These are phyloP conservation scores for Hydrozoanthus tunicans DNA, from an alignment of 64 coral and sea anemone genomes.

Conservation along the genomic window DNA sequence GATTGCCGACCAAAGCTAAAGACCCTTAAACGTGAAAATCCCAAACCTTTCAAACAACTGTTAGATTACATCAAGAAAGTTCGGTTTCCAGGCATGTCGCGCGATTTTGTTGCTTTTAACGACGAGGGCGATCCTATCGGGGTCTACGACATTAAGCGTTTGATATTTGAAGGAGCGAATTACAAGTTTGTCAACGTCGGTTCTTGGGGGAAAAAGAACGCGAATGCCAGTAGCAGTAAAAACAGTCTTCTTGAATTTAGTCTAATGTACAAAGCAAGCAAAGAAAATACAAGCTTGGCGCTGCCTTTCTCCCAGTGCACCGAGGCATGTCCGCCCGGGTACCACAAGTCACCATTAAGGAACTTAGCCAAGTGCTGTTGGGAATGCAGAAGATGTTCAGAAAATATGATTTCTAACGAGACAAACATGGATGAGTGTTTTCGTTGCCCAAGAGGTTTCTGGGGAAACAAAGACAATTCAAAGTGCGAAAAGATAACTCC, in stretches of 20 bases:
- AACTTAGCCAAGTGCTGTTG: slow-evolving; percentile 77
- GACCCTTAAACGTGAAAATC: slow-evolving; percentile 16
- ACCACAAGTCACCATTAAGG: slow-evolving; percentile 60
- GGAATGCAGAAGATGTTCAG: slow-evolving; percentile 65
- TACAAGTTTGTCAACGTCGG: slow-evolving; percentile 64
- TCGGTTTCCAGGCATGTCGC: slow-evolving; percentile 72
- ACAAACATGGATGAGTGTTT: slow-evolving; percentile 69
- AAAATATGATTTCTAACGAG: slow-evolving; percentile 54
- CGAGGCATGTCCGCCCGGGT: slow-evolving; percentile 57
- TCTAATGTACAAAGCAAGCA: not conserved
- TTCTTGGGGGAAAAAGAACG: slow-evolving; percentile 53
- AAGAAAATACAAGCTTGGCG: not conserved
- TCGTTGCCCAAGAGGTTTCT: slow-evolving; percentile 67
- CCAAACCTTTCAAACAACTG: slow-evolving; percentile 37
- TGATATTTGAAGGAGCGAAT: slow-evolving; percentile 64
- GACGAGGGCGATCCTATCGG: slow-evolving; percentile 75
- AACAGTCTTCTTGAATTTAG: not conserved
- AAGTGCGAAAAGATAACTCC: slow-evolving; percentile 72
- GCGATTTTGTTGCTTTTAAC: slow-evolving; percentile 65
- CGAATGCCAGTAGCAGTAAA: not conserved
- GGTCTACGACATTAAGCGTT: slow-evolving; percentile 74
- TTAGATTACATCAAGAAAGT: slow-evolving; percentile 71
- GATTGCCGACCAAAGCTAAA: slow-evolving; percentile 58
- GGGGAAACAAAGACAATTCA: slow-evolving; percentile 62
- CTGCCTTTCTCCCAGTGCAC: slow-evolving; percentile 67